Evolutionary conservation across 2,113 vertebrate species (phyloP).

Genomic region (Clinocottus analis): DNA sequence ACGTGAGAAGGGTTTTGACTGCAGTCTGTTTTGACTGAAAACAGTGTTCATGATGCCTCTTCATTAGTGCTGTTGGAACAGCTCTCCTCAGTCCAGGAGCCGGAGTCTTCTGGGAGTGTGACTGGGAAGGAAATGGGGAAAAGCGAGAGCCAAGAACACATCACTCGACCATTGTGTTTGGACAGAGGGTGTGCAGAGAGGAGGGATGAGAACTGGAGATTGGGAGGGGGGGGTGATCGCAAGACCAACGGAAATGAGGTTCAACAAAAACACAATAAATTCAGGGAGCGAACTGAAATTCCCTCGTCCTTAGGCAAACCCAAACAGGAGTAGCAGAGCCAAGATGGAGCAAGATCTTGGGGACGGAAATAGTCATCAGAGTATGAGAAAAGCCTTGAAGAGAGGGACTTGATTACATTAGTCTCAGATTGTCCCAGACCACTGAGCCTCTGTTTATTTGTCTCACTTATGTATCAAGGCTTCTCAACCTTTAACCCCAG

Average conservation of each 20-base stretch:
- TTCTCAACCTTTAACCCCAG: constrained; percentile 57
- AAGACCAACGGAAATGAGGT: constrained; percentile 49
- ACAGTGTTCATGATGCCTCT: constrained; percentile 16
- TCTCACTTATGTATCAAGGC: constrained; percentile 23
- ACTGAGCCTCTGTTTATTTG: constrained; percentile 19
- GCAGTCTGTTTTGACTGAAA: not conserved
- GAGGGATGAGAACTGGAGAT: constrained; percentile 25
- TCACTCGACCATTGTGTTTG: constrained; percentile 52
- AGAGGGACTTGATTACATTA: not conserved
- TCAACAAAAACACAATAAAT: constrained; percentile 54
- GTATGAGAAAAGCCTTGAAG: not conserved
- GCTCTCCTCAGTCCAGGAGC: constrained; percentile 4
- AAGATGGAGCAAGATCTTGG: not conserved
- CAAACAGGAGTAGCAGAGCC: constrained; percentile 14
- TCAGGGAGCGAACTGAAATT: constrained; percentile 32
- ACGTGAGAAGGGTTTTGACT: constrained; percentile 16
- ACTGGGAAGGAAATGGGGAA: constrained; percentile 13
- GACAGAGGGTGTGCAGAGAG: constrained; percentile 41
- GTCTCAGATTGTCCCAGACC: not conserved
- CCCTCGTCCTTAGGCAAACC: constrained; percentile 52
- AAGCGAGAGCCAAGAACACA: constrained; percentile 12
- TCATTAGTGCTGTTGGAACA: constrained; percentile 26
- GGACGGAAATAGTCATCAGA: constrained; percentile 5
- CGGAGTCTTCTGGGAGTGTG: constrained; percentile 5
- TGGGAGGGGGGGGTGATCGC: not conserved